Evolutionary conservation across 2,113 vertebrate genomes (phyloP).

Genomic region (Zosterops hypoxanthus): DNA sequence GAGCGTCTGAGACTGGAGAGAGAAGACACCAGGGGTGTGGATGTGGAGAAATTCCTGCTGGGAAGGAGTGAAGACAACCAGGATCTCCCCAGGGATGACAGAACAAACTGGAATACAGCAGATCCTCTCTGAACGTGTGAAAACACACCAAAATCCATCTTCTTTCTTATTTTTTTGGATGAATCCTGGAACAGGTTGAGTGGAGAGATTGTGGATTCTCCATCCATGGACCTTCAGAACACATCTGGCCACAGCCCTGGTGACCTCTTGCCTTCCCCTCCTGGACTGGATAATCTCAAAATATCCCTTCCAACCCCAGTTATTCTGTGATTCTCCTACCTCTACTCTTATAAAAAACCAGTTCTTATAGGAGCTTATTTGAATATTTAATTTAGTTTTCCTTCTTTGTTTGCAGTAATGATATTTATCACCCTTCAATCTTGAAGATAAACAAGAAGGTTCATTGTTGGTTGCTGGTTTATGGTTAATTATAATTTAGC

Average conservation of each 20-base stretch:
- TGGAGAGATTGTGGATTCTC: not conserved
- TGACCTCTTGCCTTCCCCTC: not conserved
- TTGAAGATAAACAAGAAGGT: not conserved
- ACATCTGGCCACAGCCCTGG: not conserved
- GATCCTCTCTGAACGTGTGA: fast-evolving
- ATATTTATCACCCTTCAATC: not conserved
- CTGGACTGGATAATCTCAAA: not conserved
- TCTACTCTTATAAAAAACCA: not conserved
- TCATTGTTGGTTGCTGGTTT: not conserved
- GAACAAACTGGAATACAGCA: not conserved
- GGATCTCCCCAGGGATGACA: not conserved
- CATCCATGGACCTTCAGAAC: not conserved
- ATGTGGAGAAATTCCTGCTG: not conserved
- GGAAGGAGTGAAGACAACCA: not conserved
- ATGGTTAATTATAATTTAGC: not conserved
- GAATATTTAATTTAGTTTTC: not conserved
- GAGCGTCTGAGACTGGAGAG: not conserved
- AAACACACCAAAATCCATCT: not conserved
- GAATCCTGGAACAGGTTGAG: not conserved
- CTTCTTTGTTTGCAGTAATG: not conserved
- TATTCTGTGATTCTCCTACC: not conserved
- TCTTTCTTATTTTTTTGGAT: not conserved
- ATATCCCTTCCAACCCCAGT: not conserved
- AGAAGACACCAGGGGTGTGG: not conserved
- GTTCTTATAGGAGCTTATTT: not conserved